Base-by-base conservation (phyloP, 2,113 vertebrate species). In the Electrona antarctica region DNA sequence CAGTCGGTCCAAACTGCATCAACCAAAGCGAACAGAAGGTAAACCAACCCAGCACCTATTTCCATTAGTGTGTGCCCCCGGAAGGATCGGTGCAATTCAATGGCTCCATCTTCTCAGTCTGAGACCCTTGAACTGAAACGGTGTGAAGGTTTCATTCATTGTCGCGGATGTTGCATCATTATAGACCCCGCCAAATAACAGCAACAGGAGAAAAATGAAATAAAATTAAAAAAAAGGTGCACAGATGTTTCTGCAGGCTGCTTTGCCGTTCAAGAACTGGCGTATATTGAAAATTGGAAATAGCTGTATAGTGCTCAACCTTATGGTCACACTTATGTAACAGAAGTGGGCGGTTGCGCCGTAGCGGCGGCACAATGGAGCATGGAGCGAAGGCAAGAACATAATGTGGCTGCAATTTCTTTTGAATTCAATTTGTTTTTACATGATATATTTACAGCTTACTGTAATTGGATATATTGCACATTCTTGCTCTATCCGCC, bases 71-170 rank as follows among this genome's bases (percentile, higher is more conserved):
- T 21, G 12, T 21, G 54, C 64, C 58, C 21, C 47, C 70, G 51
- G 48, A 69, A 73, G 55, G 54, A 41, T 21, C 21, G 33, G 3
- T 6, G 33, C 33, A 4, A 41, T 58, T 73, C 29, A 66, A 57
- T 3, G 60, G 15, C 51, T 10, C 33, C 58, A 63, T 29, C 71
- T 50, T 33, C 14, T 54, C 45, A 45, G 61, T 50, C 47, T 64
- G 49, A 68, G 77, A 57, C 21, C 55, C 72, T 74, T 81, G 54
- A 78, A 81, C 81, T 84, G 68, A 74, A 77, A 79, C 47, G 33
- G 11, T 69, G 64, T 75, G 76, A 67, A 77, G 21, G 84, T 86
- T 90, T 73, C 87, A 78, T 73, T 82, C 41, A 73, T 85, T 85
- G 78, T 57, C 29, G 64, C 64, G 47, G 48, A 46, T 10, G 68